Conservation (phyloP, 2,888 invertebrate species). For the Rhingia rostrata region DNA sequence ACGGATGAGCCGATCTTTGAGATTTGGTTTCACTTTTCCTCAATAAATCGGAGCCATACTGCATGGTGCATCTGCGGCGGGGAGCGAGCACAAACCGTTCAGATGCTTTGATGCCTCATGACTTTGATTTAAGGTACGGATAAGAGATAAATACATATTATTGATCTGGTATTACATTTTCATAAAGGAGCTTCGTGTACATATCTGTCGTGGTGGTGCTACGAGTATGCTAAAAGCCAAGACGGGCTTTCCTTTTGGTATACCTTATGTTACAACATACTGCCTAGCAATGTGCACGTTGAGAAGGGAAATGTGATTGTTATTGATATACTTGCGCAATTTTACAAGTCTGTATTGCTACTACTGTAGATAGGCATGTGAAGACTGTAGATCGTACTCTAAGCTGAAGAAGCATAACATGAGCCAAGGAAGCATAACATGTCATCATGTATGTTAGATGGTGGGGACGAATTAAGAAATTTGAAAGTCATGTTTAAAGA, state of each 20-base stretch:
- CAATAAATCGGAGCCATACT: constrained; percentile 22
- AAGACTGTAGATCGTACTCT: too few relatives aligned
- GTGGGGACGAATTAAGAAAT: constrained; percentile 9
- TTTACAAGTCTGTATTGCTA: not conserved
- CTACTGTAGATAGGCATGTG: not conserved
- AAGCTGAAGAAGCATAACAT: not conserved
- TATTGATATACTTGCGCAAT: constrained; percentile 58
- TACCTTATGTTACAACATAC: constrained; percentile 37
- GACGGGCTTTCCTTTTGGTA: constrained; percentile 36
- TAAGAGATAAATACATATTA: constrained; percentile 45
- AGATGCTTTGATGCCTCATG: constrained; percentile 20
- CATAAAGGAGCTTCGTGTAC: constrained; percentile 3
- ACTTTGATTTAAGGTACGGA: constrained; percentile 52
- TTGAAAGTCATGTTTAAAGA: constrained; percentile 32
- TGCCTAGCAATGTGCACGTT: constrained; percentile 17
- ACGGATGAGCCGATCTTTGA: constrained; percentile 36
- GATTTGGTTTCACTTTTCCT: constrained; percentile 47
- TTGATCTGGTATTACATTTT: constrained; percentile 61
- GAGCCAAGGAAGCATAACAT: constrained; percentile 30
- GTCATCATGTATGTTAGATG: constrained; percentile 40
- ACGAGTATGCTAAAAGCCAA: constrained; percentile 29
- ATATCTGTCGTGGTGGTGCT: not conserved
- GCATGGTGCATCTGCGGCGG: not conserved
- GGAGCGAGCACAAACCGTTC: not conserved
- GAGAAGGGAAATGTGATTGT: constrained; percentile 55